Evolutionary conservation across 2,113 vertebrate species (phyloP), one percentile per base, ranked within the genome.

Genomic region (Edolisoma coerulescens): DNA sequence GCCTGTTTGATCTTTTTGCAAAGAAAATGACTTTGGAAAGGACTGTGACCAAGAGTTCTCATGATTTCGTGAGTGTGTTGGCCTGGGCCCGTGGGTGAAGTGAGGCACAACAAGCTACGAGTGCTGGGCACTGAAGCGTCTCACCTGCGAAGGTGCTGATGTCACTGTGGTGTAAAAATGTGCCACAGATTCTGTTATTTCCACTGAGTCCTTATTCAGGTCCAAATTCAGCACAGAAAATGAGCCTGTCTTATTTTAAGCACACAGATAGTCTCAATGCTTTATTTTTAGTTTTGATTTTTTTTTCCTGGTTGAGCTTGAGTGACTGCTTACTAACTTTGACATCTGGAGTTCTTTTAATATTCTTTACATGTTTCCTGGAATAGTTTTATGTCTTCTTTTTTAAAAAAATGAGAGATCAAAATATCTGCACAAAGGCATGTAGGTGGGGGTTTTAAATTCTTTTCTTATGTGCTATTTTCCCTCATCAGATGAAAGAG

Each of bases 241-340:
- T 21, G 6, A 63, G 13, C 11, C 16, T 67, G 28, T 49, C 33
- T 74, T 84, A 67, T 87, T 88, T 93, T 84, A 88, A 80, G 42
- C 50, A 57, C 0, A 0, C 20, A 30, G 53, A 21, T 54, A 61
- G 37, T 91, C 52, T 84, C 47, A 42, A 1, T 18, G 61, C 8
- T 81, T 65, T 96, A 90, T 86, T 96, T 93, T 88, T 74, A 57
- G 44, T 69, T 71, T 35, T 41, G 44, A 41, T 12, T 60, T 71
- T 60, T 84, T 89, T 81, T 76, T 42, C 7, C 37, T 81, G 39
- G 16, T 88, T 94, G 13, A 73, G 54, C 61, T 94, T 87, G 84
- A 76, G 59, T 80, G 78, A 71, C 57, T 57, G 44, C 26, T 74
- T 90, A 39, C 59, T 94, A 65, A 76, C 39, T 60, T 91, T 61